Base-by-base conservation (phyloP, 2,888 invertebrate genomes). In the Palloptera scutellata region DNA sequence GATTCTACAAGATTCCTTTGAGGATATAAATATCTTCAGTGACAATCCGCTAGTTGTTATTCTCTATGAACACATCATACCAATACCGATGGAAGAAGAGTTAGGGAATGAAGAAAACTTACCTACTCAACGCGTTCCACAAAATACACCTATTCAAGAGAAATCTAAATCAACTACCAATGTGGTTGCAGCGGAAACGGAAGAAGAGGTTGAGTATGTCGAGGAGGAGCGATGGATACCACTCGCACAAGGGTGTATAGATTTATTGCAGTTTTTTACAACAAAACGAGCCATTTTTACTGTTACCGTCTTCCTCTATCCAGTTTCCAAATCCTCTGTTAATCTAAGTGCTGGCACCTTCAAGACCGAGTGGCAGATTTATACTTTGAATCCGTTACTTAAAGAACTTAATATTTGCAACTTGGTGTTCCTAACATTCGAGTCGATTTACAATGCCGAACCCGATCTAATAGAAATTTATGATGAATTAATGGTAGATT, bases 361-460 rank as follows among this genome's bases (percentile, higher is more conserved):
- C 30, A 73, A 71, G 67, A 66, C 70, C 1, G 69, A 61, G 41
- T 82, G 81, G 80, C 74, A 78, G 63, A 71, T 81, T 5, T 80
- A 81, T 52, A 81, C 82, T 0, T 64, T 81, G 13, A 71, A 77
- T 53, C 82, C 80, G n/a, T 70, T 80, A 10, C 69, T 76, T 43
- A 80, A 77, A 45, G 68, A 76, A 20, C n/a, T 76, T 1, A 65
- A 45, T 0, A 72, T 78, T 42, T 73, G 72, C 15, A 81, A 81
- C 59, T 65, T 78, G 68, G 74, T 72, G 0, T 81, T 78, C 41
- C 61, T 80, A 9, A 72, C 71, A 0, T 68, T 80, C 1, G 81
- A 77, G 42, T 79, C 81, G 11, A 73, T 80, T 8, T 80, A 80
- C 51, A 77, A 78, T 61, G 1, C 76, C 0, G 53, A 74, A 0